phyloP scores from a whole-genome alignment of 2,888 invertebrate species.

The Eristalinus aeneus region DNA sequence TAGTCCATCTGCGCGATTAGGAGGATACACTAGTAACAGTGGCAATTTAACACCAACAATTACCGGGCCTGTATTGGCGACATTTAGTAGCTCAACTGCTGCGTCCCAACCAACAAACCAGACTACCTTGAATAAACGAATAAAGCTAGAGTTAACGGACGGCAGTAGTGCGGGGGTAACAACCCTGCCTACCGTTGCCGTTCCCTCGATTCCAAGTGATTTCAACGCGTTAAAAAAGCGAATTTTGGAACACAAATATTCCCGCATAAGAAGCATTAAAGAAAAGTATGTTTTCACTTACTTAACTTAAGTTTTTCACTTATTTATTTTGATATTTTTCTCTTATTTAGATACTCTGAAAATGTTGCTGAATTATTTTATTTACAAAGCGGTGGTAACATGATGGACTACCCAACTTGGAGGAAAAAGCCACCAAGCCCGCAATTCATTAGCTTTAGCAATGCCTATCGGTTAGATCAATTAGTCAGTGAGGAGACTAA shows the following conservation, averaged over 20 bases:
- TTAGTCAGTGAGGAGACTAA: slow-evolving; percentile 81
- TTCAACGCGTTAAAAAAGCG: slow-evolving; percentile 84
- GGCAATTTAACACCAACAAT: slow-evolving; percentile 39
- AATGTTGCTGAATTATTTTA: slow-evolving; percentile 92
- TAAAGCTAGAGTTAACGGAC: slow-evolving; percentile 68
- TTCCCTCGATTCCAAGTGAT: slow-evolving; percentile 75
- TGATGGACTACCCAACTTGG: slow-evolving; percentile 94
- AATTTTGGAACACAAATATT: slow-evolving; percentile 87
- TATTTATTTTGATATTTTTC: not conserved
- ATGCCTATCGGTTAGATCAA: slow-evolving; percentile 86
- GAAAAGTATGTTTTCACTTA: slow-evolving; percentile 83
- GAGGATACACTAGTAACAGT: slow-evolving; percentile 18
- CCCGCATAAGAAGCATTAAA: slow-evolving; percentile 85
- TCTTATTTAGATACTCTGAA: slow-evolving; percentile 84
- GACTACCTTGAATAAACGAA: slow-evolving; percentile 66
- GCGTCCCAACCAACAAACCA: slow-evolving; percentile 55
- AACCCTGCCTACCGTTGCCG: slow-evolving; percentile 67
- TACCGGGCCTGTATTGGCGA: slow-evolving; percentile 45
- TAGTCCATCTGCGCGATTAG: slow-evolving; percentile 19
- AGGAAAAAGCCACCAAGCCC: slow-evolving; percentile 89
- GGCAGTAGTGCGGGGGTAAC: slow-evolving; percentile 63
- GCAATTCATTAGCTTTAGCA: slow-evolving; percentile 88
- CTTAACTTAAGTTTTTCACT: not conserved
- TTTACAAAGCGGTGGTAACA: slow-evolving; percentile 91
- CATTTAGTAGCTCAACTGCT: slow-evolving; percentile 39